Percentiles rank a stretch among this genome's conserved stretches.
These are phyloP conservation scores for Oscheius sp. DNA, from an alignment of 2,888 invertebrate species.

Conservation along the genomic window DNA sequence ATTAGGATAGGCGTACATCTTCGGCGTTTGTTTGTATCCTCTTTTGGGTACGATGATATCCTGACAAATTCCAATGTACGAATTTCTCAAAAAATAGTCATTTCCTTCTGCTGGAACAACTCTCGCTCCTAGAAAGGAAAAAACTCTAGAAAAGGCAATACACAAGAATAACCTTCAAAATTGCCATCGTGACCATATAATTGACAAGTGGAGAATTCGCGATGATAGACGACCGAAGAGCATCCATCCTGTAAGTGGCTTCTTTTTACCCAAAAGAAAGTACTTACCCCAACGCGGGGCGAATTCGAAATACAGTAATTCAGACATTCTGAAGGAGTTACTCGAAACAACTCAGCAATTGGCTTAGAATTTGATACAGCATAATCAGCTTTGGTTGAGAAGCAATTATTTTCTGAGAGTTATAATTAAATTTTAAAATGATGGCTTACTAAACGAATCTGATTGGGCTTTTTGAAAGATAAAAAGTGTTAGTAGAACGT, in stretches of 20 bases:
- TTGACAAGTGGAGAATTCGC: constrained; percentile 62
- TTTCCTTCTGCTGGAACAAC: constrained; percentile 46
- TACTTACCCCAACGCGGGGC: constrained; percentile 48
- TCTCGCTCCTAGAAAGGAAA: constrained; percentile 32
- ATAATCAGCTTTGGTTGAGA: constrained; percentile 24
- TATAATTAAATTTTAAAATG: background rate
- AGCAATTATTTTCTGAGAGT: constrained; percentile 19
- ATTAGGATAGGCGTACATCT: constrained; percentile 17
- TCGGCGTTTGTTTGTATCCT: constrained; percentile 40
- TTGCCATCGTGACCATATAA: constrained; percentile 50
- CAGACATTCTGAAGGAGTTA: constrained; percentile 58
- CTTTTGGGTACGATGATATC: constrained; percentile 35
- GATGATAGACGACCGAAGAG: constrained; percentile 63
- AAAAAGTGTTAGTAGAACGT: constrained; percentile 4
- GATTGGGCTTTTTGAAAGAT: background rate
- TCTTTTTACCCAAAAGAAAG: background rate
- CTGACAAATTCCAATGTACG: constrained; percentile 44
- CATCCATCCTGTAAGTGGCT: constrained; percentile 52
- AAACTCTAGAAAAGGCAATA: background rate
- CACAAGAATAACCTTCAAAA: constrained; percentile 34
- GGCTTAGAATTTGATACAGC: constrained; percentile 58
- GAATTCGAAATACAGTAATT: constrained; percentile 59
- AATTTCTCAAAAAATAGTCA: constrained; percentile 48
- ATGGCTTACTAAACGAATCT: constrained; percentile 11
- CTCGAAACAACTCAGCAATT: constrained; percentile 60